Evolutionary conservation across 2,888 invertebrate species (phyloP).

Genomic region (Morpho helenor): DNA sequence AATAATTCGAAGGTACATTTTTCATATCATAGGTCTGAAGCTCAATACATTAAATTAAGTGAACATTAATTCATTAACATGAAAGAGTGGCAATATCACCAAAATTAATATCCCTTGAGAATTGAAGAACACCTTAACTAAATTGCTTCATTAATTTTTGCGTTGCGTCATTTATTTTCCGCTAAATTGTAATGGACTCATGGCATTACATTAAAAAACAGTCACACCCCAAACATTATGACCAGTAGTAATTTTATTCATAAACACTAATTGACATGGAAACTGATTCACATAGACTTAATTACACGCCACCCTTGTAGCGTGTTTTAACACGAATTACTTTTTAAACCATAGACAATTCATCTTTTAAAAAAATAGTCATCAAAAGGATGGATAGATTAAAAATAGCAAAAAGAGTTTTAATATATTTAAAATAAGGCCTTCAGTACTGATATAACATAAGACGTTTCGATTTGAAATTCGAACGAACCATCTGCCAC

Average conservation of each 20-base stretch:
- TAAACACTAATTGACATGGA: conserved; percentile 43
- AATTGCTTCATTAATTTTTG: conserved; percentile 20
- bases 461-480: conserved; percentile 47
- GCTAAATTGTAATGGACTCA: conserved; percentile 30
- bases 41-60: not conserved
- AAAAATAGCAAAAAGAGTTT: conserved; percentile 27
- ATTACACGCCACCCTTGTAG: conserved; percentile 40
- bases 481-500: conserved; percentile 68
- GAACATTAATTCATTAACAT: not conserved
- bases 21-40: no score
- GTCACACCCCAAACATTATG: conserved; percentile 32
- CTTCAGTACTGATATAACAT: conserved; percentile 30
- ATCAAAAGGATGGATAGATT: conserved; percentile 20
- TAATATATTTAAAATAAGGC: conserved; percentile 30
- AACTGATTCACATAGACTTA: conserved; percentile 48
- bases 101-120: conserved; percentile 14
- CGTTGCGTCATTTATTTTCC: conserved; percentile 24
- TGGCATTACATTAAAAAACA: conserved; percentile 28
- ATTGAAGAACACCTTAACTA: conserved; percentile 17
- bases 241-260: conserved; percentile 42
- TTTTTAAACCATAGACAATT: conserved; percentile 39
- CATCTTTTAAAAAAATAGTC: conserved; percentile 38
- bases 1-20: no score
- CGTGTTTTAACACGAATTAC: conserved; percentile 38
- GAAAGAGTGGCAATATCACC: conserved; percentile 1